Evolutionary conservation across 2,888 invertebrate species (phyloP).

Genomic region (Cinara cedri): DNA sequence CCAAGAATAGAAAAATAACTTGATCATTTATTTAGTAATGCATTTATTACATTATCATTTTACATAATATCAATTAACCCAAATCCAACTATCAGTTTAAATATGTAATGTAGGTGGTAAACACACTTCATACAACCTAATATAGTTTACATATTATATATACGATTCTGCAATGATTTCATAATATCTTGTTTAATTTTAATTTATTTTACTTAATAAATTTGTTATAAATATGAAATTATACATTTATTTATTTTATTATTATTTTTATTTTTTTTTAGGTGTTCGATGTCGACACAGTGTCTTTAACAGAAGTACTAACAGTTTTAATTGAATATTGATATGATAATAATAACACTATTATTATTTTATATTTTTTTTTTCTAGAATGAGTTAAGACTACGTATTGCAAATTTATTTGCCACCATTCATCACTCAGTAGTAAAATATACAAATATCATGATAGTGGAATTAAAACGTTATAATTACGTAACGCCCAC

Average conservation of each 20-base stretch:
- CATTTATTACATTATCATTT: not conserved
- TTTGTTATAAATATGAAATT: too few relatives aligned
- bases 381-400: conserved; percentile 68
- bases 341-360: not conserved
- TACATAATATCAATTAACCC: not conserved
- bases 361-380: not conserved
- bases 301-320: conserved; percentile 24
- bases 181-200: not conserved
- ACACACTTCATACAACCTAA: too few relatives aligned
- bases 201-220: too few relatives aligned
- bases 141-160: too few relatives aligned
- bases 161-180: too few relatives aligned
- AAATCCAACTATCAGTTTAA: too few relatives aligned
- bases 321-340: not conserved
- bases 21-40: too few relatives aligned
- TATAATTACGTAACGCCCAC: conserved; percentile 88
- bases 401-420: conserved; percentile 76
- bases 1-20: too few relatives aligned
- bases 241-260: not conserved
- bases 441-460: conserved; percentile 72
- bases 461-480: conserved; percentile 79
- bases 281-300: conserved; percentile 23
- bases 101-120: too few relatives aligned
- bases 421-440: conserved; percentile 84
- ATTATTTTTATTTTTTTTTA: conserved; percentile 12